Base-by-base conservation (phyloP, 2,113 vertebrate species). In the Phaetusa simplex region DNA sequence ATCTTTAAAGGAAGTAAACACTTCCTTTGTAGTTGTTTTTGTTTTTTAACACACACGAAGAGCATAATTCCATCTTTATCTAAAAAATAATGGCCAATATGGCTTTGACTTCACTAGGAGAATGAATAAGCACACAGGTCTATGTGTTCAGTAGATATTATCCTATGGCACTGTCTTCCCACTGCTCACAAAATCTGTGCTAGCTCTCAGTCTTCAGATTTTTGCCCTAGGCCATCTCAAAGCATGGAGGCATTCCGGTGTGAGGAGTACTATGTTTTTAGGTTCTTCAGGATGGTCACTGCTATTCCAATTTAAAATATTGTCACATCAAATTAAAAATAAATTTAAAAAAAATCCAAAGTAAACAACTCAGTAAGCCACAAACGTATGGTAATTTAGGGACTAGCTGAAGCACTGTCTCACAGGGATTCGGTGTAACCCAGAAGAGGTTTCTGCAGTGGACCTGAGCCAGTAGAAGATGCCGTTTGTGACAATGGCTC, bases 401-500 rank as follows among this genome's bases (percentile, higher is more conserved):
- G 62, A 73, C 6, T 26, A 34, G 9, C 23, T 30, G 58, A 49
- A 72, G 27, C n/a, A 16, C 14, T 27, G 12, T 26, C 32, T 67
- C 24, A 34, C 8, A 19, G 5, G 36, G 16, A 23, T 50, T 19
- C 17, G 29, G 32, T 20, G 30, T 16, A 50, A 62, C 12, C 13
- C 49, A 40, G 27, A 66, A 69, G 40, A 30, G 2, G 9, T 62
- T 90, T 78, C 40, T 84, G 26, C 32, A 47, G 3, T 6, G 5
- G 27, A 38, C 19, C 14, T 5, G 23, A 38, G 21, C 12, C 24
- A 36, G 20, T 6, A 36, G 38, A 36, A 27, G 40, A 20, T 17
- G 32, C 3, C 1, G 11, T 23, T 55, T 43, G 24, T 36, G 72
- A 7, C 2, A 5, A 22, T 1, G 1, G 12, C 24, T 84, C 56